Conservation (phyloP, 2,113 vertebrate genomes). For the Pachypanchax playfairii region DNA sequence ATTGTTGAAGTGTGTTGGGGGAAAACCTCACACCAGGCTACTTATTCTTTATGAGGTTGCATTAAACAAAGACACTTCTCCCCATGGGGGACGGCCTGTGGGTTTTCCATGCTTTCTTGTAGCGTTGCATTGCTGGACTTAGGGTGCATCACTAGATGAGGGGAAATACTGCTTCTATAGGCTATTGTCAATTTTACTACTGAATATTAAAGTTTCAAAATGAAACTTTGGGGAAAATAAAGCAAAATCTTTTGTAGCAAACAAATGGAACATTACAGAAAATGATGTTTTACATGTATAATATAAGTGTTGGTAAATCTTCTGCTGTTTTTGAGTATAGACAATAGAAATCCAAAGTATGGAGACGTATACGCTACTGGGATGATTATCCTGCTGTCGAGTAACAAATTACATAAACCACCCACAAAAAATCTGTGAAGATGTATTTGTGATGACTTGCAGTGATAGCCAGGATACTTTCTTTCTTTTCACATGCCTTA, state of each 20-base stretch:
- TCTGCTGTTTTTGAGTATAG: conserved; percentile 23
- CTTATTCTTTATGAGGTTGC: conserved; percentile 64
- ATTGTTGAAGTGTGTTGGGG: conserved; percentile 41
- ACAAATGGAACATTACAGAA: conserved; percentile 4
- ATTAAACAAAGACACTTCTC: conserved; percentile 56
- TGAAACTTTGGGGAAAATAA: conserved; percentile 2
- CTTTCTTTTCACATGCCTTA: conserved; percentile 35
- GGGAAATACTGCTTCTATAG: conserved; percentile 18
- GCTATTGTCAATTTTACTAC: conserved; percentile 2
- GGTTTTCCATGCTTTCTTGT: conserved; percentile 37
- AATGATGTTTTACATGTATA: conserved; percentile 17
- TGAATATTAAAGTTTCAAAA: conserved; percentile 14
- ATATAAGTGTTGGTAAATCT: conserved; percentile 28
- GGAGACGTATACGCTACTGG: conserved; percentile 37
- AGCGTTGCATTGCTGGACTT: conserved; percentile 5
- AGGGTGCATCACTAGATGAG: conserved; percentile 17
- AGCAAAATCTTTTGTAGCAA: conserved; percentile 15
- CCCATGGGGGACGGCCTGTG: conserved; percentile 10
- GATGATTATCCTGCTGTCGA: conserved; percentile 41
- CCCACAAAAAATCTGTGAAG: conserved; percentile 68
- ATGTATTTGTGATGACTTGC: conserved; percentile 57
- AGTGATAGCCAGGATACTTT: conserved; percentile 22
- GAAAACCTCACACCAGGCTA: conserved; percentile 45
- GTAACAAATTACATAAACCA: conserved; percentile 68
- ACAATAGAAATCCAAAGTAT: conserved; percentile 41